These are phyloP conservation scores for Mycalesis mineus DNA, from an alignment of 2,888 invertebrate species.

Conservation along the genomic window DNA sequence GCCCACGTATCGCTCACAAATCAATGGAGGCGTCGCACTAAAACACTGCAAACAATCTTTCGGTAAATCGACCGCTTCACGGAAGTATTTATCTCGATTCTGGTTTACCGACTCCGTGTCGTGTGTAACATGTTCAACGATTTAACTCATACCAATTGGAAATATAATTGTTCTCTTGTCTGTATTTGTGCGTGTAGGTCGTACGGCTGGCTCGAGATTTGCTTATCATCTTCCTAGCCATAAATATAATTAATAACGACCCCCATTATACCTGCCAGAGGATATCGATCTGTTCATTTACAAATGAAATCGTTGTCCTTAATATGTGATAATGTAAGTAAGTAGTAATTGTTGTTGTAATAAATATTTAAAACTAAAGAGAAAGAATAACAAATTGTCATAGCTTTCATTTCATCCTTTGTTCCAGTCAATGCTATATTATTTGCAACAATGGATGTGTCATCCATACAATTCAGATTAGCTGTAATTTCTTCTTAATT, in stretches of 20 bases:
- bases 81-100: constrained; percentile 61
- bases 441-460: background rate
- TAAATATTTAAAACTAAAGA: background rate
- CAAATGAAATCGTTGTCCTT: background rate
- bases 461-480: constrained; percentile 3
- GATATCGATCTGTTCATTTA: background rate
- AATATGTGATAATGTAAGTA: background rate
- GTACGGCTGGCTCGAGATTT: background rate
- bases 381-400: background rate
- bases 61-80: constrained; percentile 58
- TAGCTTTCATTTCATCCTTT: background rate
- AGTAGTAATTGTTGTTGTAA: background rate
- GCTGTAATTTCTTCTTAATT: constrained; percentile 5
- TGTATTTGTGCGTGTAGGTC: background rate
- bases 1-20: constrained; percentile 64
- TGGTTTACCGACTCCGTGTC: constrained; percentile 35
- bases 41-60: constrained; percentile 64
- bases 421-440: background rate
- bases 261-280: background rate
- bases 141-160: constrained; percentile 35
- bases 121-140: constrained; percentile 42
- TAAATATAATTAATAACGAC: background rate
- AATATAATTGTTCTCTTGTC: constrained; percentile 18
- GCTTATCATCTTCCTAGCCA: background rate
- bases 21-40: constrained; percentile 63